These are phyloP conservation scores for Poliocrania exsul DNA, from an alignment of 2,797 vertebrate genomes.

Conservation along the genomic window DNA sequence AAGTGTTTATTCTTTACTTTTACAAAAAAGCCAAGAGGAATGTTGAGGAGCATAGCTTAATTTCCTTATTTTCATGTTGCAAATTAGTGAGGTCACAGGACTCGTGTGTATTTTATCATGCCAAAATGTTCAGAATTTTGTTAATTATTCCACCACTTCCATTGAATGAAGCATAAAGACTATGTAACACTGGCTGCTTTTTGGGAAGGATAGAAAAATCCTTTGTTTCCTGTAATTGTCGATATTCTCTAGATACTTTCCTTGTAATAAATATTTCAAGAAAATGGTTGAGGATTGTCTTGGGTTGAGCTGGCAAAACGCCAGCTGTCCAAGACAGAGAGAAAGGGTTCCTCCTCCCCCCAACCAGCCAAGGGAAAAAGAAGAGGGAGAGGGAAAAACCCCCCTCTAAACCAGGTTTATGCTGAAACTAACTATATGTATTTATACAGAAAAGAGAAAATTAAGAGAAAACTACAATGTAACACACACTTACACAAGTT, in stretches of 20 bases:
- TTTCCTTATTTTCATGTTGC: background rate
- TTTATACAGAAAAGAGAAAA: no score
- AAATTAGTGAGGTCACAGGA: background rate
- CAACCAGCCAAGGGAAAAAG: no score
- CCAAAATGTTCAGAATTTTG: background rate
- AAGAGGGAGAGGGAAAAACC: no score
- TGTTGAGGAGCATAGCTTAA: background rate
- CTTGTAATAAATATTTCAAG: background rate
- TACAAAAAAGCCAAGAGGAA: background rate
- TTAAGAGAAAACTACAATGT: no score
- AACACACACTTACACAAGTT: no score
- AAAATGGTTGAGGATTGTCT: background rate
- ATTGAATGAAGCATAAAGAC: background rate
- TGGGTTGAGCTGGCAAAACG: no score
- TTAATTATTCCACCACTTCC: background rate
- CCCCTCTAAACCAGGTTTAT: no score
- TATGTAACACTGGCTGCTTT: rapidly evolving
- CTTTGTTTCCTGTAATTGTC: background rate
- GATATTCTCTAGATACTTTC: background rate
- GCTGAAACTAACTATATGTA: no score
- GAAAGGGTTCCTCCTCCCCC: no score
- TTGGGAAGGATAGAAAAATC: background rate
- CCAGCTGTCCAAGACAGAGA: no score
- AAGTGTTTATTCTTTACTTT: background rate
- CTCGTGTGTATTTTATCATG: background rate